phyloP scores from a whole-genome alignment of 2,888 invertebrate species.

The Sepioteuthis lessoniana region DNA sequence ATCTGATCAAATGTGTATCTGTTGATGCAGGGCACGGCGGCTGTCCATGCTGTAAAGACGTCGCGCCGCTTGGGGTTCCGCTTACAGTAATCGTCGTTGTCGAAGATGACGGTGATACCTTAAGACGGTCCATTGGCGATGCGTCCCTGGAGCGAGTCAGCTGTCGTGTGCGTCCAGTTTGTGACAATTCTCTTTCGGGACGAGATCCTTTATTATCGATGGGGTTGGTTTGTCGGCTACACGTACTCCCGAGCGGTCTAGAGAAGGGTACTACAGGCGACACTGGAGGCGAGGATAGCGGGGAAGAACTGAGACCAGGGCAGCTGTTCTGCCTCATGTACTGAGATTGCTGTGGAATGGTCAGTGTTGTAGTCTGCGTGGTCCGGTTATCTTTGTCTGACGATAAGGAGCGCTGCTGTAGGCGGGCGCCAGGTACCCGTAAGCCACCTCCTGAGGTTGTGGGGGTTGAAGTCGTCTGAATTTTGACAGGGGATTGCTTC shows the following conservation, averaged over 20 bases:
- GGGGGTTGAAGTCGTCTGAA: not conserved
- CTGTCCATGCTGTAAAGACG: constrained; percentile 52
- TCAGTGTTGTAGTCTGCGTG: not conserved
- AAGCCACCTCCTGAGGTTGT: not conserved
- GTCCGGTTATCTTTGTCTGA: constrained; percentile 15
- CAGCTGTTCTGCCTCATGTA: constrained; percentile 38
- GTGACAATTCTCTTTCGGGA: constrained; percentile 42
- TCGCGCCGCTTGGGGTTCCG: not conserved
- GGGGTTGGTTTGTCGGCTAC: constrained; percentile 53
- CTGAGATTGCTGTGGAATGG: constrained; percentile 43
- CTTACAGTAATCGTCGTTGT: not conserved
- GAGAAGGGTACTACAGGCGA: constrained; percentile 17
- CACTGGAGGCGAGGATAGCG: not conserved
- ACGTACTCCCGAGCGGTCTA: constrained; percentile 48
- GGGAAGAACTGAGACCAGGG: constrained; percentile 25
- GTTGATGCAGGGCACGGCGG: constrained; percentile 61
- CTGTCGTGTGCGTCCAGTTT: constrained; percentile 56
- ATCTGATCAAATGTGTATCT: constrained; percentile 54
- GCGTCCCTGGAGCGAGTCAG: constrained; percentile 50
- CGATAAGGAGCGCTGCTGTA: not conserved
- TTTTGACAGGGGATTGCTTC: not conserved
- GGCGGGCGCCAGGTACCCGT: not conserved
- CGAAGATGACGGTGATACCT: constrained; percentile 23
- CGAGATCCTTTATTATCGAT: not conserved
- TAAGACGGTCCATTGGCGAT: not conserved